Percentiles rank a stretch among this genome's conserved stretches.
These are phyloP conservation scores for Danionella dracula DNA, from an alignment of 2,797 vertebrate genomes.

Conservation along the genomic window DNA sequence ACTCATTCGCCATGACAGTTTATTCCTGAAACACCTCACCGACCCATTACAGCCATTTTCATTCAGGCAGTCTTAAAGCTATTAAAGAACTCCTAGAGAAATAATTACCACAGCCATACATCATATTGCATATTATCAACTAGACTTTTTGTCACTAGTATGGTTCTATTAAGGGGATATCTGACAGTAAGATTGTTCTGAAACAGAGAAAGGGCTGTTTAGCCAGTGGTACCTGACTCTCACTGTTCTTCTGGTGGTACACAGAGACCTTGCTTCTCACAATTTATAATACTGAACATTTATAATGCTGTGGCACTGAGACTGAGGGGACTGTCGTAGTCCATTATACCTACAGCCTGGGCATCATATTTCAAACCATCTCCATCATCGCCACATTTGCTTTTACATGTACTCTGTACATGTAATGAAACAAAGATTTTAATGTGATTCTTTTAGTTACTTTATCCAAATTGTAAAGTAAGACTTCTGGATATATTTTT, in stretches of 20 bases:
- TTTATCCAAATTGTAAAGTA: too few species aligned
- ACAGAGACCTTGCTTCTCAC: constrained; percentile 38
- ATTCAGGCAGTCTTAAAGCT: not conserved
- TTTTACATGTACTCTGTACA: too few species aligned
- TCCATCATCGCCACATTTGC: too few species aligned
- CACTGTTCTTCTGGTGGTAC: constrained; percentile 20
- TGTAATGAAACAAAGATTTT: too few species aligned
- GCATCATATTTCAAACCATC: constrained; percentile 8
- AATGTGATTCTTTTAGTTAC: too few species aligned
- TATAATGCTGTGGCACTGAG: constrained; percentile 44
- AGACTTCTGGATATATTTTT: too few species aligned
- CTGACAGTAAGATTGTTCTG: not conserved
- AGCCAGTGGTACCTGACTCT: constrained; percentile 6
- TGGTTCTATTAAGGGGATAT: not conserved
- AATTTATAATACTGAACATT: constrained; percentile 48
- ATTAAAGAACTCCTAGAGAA: not conserved
- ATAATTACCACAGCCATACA: not conserved
- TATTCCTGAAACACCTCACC: too few species aligned
- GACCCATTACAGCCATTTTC: not conserved
- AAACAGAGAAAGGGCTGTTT: not conserved
- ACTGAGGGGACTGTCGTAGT: constrained; percentile 46
- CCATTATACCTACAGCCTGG: constrained; percentile 33
- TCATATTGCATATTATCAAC: too few species aligned
- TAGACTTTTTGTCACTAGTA: not conserved
- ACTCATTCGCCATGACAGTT: too few species aligned